Evolutionary conservation across 2,113 vertebrate genomes (phyloP), one percentile per base, ranked within the genome.

Genomic region (Paradisaea rubra): DNA sequence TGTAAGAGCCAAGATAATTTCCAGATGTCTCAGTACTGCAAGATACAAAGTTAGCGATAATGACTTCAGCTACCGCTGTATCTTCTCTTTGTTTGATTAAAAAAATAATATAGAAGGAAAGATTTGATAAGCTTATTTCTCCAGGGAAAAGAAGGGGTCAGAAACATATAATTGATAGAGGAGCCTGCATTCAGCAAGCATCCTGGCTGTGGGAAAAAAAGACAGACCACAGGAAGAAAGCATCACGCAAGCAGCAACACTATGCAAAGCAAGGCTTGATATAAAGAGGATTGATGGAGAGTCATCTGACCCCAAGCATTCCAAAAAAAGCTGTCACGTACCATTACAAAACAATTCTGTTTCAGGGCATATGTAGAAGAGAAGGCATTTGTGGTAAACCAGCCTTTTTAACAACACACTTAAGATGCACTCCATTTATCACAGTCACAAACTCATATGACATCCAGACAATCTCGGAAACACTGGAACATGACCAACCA

Each of bases 121-220:
- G 88, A 90, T 65, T 61, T 63, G 63, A 83, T 95, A 93, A 95
- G 76, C 71, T 70, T 86, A 54, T 94, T 96, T 85, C 93, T 86
- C 54, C 71, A 85, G 78, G 63, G 87, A 82, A 69, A 93, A 80
- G 45, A 91, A 94, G 30, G 11, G 59, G 47, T 39, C 56, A 90
- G 68, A 82, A 94, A 23, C 20, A 52, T 11, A 61, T 39, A 82
- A 37, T 2, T 50, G 79, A 88, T 15, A 54, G 82, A 83, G 15
- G 3, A 85, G 68, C 28, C 37, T 64, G 74, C 56, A 63, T 56
- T 91, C 71, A 94, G 74, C 47, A 78, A 41, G 33, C 33, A 77
- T 37, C 45, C 50, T 57, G 64, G 65, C 41, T 60, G 47, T 14
- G 41, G 24, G 30, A 11, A n/a, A 60, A 56, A 52, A 66, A 42